Conservation (phyloP, 2,888 invertebrate genomes). For the Archaeoteleia sp. region DNA sequence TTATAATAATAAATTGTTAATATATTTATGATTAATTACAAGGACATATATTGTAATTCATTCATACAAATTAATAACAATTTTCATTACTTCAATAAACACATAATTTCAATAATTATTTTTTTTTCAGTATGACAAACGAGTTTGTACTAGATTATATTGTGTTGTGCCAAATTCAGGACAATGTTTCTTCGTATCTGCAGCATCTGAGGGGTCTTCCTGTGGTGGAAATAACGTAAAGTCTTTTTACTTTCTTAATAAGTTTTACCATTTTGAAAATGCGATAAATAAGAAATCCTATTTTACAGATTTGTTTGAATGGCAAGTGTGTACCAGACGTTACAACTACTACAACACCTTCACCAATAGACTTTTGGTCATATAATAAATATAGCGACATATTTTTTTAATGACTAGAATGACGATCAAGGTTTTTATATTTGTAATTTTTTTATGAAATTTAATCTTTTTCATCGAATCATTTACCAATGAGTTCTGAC, state of each 20-base stretch:
- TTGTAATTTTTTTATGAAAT: too few species aligned
- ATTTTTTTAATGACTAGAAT: too few species aligned
- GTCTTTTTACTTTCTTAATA: too few species aligned
- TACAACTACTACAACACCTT: background rate
- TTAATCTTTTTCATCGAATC: too few species aligned
- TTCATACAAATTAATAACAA: too few species aligned
- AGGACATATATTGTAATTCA: background rate
- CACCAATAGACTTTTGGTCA: too few species aligned
- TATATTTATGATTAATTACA: background rate
- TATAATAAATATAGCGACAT: too few species aligned
- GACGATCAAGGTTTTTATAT: too few species aligned
- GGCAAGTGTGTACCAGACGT: constrained; percentile 88
- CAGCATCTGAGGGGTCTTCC: constrained; percentile 93
- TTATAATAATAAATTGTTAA: background rate
- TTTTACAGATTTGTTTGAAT: constrained; percentile 88
- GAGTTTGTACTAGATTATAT: constrained; percentile 92
- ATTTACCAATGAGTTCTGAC: too few species aligned
- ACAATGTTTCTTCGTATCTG: constrained; percentile 91
- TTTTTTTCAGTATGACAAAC: constrained; percentile 86
- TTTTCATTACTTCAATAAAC: background rate
- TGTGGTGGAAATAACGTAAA: constrained; percentile 91
- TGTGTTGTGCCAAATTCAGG: constrained; percentile 87
- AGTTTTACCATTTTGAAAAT: too few species aligned
- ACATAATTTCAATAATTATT: background rate
- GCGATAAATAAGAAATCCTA: constrained; percentile 4